phyloP scores from a whole-genome alignment of 2,797 vertebrate species.

The Ptychobarbus kaznakovi region DNA sequence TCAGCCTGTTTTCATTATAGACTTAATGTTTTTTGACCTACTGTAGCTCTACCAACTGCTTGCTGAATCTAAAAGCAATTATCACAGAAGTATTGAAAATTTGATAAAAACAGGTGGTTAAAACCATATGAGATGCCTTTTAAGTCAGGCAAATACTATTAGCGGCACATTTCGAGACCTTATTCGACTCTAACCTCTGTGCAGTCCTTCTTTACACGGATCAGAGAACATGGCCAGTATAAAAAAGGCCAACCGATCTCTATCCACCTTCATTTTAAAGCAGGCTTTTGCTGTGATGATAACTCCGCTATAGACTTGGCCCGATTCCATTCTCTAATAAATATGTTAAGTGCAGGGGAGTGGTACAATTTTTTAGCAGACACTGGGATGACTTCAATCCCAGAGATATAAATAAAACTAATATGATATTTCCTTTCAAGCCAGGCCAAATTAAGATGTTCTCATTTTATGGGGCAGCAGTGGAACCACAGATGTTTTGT shows the following conservation, averaged over 20 bases:
- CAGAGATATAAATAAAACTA: conserved; percentile 63
- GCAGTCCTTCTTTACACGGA: conserved; percentile 32
- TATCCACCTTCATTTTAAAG: conserved; percentile 45
- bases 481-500: conserved; percentile 52
- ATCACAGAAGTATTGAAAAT: conserved; percentile 16
- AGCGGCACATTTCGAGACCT: conserved; percentile 23
- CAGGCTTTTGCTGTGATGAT: conserved; percentile 52
- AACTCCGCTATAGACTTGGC: conserved; percentile 57
- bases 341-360: conserved; percentile 66
- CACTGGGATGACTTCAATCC: conserved; percentile 61
- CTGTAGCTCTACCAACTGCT: conserved; percentile 29
- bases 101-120: conserved; percentile 42
- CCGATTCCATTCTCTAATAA: conserved; percentile 69
- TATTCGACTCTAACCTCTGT: conserved; percentile 25
- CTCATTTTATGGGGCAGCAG: conserved; percentile 54
- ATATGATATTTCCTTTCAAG: conserved; percentile 62
- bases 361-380: conserved; percentile 56
- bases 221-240: conserved; percentile 22
- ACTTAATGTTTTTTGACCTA: conserved; percentile 39
- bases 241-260: conserved; percentile 18
- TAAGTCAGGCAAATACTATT: conserved; percentile 29
- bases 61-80: conserved; percentile 38
- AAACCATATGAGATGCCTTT: conserved; percentile 19
- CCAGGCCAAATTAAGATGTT: conserved; percentile 61
- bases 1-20: conserved; percentile 35